Conservation (phyloP, 2,888 invertebrate genomes). For the Nephrotoma guestfalica region DNA sequence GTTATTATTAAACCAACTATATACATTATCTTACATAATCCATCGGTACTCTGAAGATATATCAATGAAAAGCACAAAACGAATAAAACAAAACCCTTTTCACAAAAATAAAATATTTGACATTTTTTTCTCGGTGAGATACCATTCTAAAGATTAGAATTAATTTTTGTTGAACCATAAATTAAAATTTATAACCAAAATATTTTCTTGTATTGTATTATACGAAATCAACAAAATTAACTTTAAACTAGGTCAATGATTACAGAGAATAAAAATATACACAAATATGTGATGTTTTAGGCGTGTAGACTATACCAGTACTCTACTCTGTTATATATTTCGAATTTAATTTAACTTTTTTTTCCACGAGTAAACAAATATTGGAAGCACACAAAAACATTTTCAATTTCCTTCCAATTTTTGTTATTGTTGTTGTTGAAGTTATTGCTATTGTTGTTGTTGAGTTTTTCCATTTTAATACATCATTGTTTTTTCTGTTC, state of each 20-base stretch:
- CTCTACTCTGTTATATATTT: background rate
- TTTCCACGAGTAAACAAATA: background rate
- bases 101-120: background rate
- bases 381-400: background rate
- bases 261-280: background rate
- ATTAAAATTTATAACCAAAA: background rate
- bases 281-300: background rate
- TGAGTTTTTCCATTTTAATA: background rate
- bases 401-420: background rate
- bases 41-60: background rate
- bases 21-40: background rate
- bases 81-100: background rate
- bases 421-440: background rate
- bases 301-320: background rate
- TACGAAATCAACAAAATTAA: background rate
- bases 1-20: background rate
- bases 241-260: background rate
- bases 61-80: background rate
- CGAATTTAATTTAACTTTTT: background rate
- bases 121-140: background rate
- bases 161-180: background rate
- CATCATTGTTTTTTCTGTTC: background rate
- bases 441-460: background rate
- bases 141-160: background rate
- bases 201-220: background rate